A percentile compares a stretch with the other conserved stretches of the same genome.
Evolutionary conservation across 2,113 vertebrate species (phyloP).

Genomic region (Ptilorrhoa leucosticta): DNA sequence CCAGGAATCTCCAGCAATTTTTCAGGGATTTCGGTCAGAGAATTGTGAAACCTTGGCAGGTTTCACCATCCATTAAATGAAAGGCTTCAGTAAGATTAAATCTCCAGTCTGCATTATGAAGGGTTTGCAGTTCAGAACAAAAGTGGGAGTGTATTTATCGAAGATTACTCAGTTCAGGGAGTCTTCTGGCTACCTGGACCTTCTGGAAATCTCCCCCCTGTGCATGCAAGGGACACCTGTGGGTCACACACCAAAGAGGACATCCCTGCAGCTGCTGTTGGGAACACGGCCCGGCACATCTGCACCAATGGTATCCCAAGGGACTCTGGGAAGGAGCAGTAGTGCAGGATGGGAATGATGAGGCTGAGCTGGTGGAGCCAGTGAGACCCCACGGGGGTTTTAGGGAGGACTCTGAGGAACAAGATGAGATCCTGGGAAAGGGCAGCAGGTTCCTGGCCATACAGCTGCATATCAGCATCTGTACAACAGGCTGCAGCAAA

Average conservation of each 20-base stretch:
- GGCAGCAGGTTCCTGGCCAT: background rate
- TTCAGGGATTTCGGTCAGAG: background rate
- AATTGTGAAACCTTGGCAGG: background rate
- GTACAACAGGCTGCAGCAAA: background rate
- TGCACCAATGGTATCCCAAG: rapidly evolving
- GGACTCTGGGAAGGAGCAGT: background rate
- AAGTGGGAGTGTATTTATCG: background rate
- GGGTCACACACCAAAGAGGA: too few relatives aligned
- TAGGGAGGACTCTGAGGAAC: background rate
- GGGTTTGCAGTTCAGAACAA: background rate
- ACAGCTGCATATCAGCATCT: background rate
- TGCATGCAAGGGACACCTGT: background rate
- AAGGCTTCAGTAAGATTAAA: background rate
- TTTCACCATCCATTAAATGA: background rate
- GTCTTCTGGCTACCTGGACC: background rate
- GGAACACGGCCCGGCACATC: background rate
- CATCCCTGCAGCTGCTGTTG: background rate
- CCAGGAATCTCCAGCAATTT: background rate
- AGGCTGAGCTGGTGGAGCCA: background rate
- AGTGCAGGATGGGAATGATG: rapidly evolving
- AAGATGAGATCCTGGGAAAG: background rate
- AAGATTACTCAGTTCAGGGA: background rate
- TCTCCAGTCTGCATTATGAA: background rate
- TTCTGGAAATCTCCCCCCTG: background rate
- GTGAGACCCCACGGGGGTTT: background rate